Base-by-base conservation (phyloP, 2,888 invertebrate genomes). In the Ochlodes sylvanus region DNA sequence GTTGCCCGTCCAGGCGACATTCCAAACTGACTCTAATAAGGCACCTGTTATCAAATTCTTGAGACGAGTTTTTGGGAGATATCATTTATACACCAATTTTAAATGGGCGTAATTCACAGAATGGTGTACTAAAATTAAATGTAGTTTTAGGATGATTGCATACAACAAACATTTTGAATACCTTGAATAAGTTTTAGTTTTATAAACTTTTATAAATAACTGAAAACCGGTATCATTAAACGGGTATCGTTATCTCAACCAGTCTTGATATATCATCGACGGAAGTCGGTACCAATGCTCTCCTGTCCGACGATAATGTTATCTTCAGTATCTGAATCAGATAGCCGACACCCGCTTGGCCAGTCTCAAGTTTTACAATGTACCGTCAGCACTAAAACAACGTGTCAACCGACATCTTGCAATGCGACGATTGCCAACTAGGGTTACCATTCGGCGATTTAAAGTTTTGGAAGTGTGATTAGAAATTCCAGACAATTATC, bases 31-130 rank as follows among this genome's bases (percentile, higher is more conserved):
- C 38, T 38, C 19, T n/a, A 50, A 19, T 50, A 50, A n/a, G 19
- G 50, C 50, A 50, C 50, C 50, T 50, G 50, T 50, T 50, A 50
- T 50, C 50, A 50, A 50, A 50, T 50, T 47, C 47, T 47, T 47
- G 47, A 17, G 17, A 47, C 47, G 47, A 17, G 47, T 47, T 47
- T 47, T 42, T 42, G 14, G 42, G 12, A 42, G 42, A 42, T 42
- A 42, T 42, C n/a, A 42, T 38, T 38, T 38, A 38, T 12, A 38
- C 38, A 38, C 38, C 10, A 4, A 27, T 5, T 38, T 38, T 9
- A 38, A 38, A 38, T 38, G 38, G 38, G 38, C 9, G 3, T 27
- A 27, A 27, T 38, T 12, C 10, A 1, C 10, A 38, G 38, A 38
- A 38, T 38, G 12, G 38, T 38, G 38, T 38, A 4, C 27, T 27